Evolutionary conservation across 2,113 vertebrate genomes (phyloP).

Genomic region (Psilopsiagon aurifrons): DNA sequence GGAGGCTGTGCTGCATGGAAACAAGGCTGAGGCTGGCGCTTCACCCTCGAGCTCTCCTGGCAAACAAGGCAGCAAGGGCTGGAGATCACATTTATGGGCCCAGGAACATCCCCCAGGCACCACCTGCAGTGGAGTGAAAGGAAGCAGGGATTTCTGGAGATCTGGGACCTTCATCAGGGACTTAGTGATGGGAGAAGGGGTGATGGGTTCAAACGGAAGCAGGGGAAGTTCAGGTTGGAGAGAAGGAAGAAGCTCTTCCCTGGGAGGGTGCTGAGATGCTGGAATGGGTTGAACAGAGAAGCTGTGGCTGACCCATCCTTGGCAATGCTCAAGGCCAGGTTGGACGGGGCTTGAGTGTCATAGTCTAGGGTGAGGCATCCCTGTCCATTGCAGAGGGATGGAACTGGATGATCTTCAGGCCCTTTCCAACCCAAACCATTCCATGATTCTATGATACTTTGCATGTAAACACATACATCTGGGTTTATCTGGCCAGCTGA

Average conservation of each 20-base stretch:
- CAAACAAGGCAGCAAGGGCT: neutral
- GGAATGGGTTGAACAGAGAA: neutral
- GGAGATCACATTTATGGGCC: neutral
- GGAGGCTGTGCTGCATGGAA: neutral
- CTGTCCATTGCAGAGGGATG: neutral
- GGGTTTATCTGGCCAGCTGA: neutral
- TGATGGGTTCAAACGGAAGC: neutral
- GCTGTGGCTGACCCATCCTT: neutral
- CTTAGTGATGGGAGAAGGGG: neutral
- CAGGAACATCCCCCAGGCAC: fast-evolving
- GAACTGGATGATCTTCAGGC: neutral
- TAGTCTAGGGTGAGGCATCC: neutral
- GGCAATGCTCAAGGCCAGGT: neutral
- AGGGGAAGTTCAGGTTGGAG: neutral
- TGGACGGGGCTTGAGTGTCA: neutral
- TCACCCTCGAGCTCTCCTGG: neutral
- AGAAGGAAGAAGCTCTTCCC: neutral
- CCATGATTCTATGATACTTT: neutral
- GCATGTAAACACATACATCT: fast-evolving
- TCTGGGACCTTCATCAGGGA: too few relatives aligned
- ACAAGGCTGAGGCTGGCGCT: fast-evolving
- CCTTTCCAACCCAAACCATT: neutral
- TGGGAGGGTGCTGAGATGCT: neutral
- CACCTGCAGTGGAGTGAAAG: neutral
- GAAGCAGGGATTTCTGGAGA: neutral